phyloP scores from a whole-genome alignment of 2,888 invertebrate genomes.

The Herminia tarsipennalis region DNA sequence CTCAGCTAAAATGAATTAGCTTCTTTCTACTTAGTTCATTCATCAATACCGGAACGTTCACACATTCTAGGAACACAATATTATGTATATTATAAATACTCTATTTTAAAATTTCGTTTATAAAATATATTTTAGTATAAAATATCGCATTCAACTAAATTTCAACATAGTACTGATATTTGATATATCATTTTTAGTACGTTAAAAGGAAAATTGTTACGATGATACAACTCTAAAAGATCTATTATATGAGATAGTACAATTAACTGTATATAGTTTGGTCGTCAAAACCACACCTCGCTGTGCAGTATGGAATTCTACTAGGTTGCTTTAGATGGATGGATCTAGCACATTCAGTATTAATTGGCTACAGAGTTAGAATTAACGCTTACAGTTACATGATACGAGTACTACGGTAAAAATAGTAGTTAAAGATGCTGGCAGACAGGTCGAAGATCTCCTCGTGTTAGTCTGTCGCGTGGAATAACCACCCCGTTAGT shows the following conservation, averaged over 20 bases:
- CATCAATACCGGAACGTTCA: constrained; percentile 17
- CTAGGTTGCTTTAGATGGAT: constrained; percentile 71
- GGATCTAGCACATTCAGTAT: constrained; percentile 77
- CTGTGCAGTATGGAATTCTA: constrained; percentile 49
- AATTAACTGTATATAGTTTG: constrained; percentile 27
- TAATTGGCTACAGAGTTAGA: constrained; percentile 72
- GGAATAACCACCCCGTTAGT: constrained; percentile 27
- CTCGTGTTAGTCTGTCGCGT: constrained; percentile 8
- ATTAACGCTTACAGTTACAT: constrained; percentile 65
- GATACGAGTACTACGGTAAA: constrained; percentile 64
- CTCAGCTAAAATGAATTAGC: constrained; percentile 13
- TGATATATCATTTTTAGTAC: constrained; percentile 1
- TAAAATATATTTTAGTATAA: not conserved
- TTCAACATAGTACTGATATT: not conserved
- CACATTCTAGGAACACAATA: constrained; percentile 31
- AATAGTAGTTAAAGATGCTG: constrained; percentile 51
- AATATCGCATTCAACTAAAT: constrained; percentile 7
- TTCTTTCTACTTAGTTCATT: constrained; percentile 12
- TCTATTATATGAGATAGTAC: constrained; percentile 13
- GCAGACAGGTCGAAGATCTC: constrained; percentile 42
- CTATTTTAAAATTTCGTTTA: not conserved
- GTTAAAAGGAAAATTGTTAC: constrained; percentile 4
- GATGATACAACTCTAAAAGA: constrained; percentile 12
- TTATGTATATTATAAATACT: constrained; percentile 2
- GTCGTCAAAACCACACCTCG: constrained; percentile 58